These are phyloP conservation scores for Nematostella vectensis DNA, from an alignment of 92 coral and sea anemone species.

Conservation along the genomic window DNA sequence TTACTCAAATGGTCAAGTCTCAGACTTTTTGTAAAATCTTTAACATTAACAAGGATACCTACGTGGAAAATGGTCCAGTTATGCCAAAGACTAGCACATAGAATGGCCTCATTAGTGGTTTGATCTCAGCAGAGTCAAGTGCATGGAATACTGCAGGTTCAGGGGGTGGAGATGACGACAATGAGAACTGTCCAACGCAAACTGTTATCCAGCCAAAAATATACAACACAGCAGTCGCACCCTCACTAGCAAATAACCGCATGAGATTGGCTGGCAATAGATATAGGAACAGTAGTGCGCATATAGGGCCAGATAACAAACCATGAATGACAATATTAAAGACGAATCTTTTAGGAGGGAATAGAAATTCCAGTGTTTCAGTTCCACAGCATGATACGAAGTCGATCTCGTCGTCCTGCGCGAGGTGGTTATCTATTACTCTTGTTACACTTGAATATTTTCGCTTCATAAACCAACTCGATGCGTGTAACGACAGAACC, in stretches of 20 bases:
- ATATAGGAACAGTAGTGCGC: slow-evolving; percentile 69
- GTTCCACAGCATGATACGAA: slow-evolving; percentile 82
- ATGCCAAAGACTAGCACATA: slow-evolving; percentile 67
- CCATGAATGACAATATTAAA: slow-evolving; percentile 56
- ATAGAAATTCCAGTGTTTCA: slow-evolving; percentile 72
- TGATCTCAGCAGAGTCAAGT: slow-evolving; percentile 47
- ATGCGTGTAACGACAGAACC: slow-evolving; percentile 37
- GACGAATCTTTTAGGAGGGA: slow-evolving; percentile 59
- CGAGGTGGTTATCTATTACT: slow-evolving; percentile 61
- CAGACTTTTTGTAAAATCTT: too few relatives aligned
- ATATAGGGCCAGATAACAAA: slow-evolving; percentile 43
- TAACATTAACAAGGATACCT: too few relatives aligned
- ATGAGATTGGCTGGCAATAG: slow-evolving; percentile 63
- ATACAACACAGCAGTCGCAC: slow-evolving; percentile 45
- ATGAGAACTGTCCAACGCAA: slow-evolving; percentile 75
- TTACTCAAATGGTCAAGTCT: too few relatives aligned
- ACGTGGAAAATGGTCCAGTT: slow-evolving; percentile 66
- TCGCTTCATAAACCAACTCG: slow-evolving; percentile 49
- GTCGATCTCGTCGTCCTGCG: slow-evolving; percentile 88
- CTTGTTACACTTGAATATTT: slow-evolving; percentile 40
- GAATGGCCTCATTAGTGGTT: slow-evolving; percentile 79
- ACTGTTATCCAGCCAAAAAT: slow-evolving; percentile 76
- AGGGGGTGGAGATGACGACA: slow-evolving; percentile 67
- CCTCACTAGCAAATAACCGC: slow-evolving; percentile 38
- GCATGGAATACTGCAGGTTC: slow-evolving; percentile 83